Conservation (phyloP, 2,888 invertebrate species). For the Drosophila cracens region DNA sequence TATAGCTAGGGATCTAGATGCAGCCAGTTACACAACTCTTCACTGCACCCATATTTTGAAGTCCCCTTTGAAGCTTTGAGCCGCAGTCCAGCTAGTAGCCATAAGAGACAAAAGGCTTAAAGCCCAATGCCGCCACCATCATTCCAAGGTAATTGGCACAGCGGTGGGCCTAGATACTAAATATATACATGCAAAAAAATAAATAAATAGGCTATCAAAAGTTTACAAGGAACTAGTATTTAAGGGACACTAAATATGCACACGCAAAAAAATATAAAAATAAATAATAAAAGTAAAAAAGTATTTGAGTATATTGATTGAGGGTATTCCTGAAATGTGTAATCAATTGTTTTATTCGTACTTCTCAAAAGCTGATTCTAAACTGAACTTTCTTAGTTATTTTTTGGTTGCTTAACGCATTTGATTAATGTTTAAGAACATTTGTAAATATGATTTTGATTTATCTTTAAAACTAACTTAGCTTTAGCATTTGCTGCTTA, state of each 20-base stretch:
- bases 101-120: conserved; percentile 10
- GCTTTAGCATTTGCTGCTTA: not conserved
- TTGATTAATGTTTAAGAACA: not conserved
- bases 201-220: conserved; percentile 2
- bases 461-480: not conserved
- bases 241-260: not conserved
- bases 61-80: conserved; percentile 23
- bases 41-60: conserved; percentile 43
- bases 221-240: not conserved
- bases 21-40: conserved; percentile 24
- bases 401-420: not conserved
- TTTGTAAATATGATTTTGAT: not conserved
- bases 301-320: not conserved
- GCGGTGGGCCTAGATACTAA: conserved; percentile 65
- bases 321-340: not conserved
- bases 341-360: not conserved
- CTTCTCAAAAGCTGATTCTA: not conserved
- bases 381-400: not conserved
- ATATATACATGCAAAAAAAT: conserved; percentile 28
- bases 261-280: not conserved
- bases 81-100: conserved; percentile 15
- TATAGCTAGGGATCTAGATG: conserved; percentile 8
- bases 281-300: not conserved
- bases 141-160: conserved; percentile 61
- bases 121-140: conserved; percentile 27